phyloP scores from a whole-genome alignment of 2,113 vertebrate genomes.

The Potamarius usumacintae region DNA sequence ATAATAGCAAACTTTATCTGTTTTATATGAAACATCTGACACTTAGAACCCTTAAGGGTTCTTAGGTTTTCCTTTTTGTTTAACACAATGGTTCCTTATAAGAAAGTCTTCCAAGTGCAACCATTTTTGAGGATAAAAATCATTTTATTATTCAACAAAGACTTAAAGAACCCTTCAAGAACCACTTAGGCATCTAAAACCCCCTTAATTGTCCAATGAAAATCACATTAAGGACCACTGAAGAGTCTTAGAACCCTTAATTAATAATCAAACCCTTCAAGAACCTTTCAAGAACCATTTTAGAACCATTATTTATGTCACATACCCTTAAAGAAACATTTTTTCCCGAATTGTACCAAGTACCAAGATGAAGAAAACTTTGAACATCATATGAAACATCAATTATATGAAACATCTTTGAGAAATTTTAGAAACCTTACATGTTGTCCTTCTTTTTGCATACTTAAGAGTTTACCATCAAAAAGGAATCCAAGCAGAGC shows the following conservation, averaged over 20 bases:
- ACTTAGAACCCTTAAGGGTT: background rate
- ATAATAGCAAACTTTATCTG: background rate
- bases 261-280: background rate
- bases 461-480: background rate
- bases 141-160: background rate
- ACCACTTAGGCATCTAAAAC: background rate
- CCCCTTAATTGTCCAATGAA: background rate
- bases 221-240: background rate
- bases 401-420: background rate
- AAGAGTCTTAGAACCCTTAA: background rate
- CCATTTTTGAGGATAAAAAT: background rate
- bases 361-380: background rate
- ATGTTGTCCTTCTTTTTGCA: background rate
- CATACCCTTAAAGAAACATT: background rate
- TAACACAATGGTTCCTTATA: background rate
- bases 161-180: too few species aligned
- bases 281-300: background rate
- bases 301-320: background rate
- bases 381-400: background rate
- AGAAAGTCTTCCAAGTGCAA: background rate
- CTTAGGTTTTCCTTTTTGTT: background rate
- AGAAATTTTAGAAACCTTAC: too few species aligned
- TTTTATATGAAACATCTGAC: constrained; percentile 9
- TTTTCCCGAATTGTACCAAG: background rate
- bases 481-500: background rate